Evolutionary conservation across 2,797 vertebrate genomes (phyloP).

Genomic region (Ficedula albicollis): DNA sequence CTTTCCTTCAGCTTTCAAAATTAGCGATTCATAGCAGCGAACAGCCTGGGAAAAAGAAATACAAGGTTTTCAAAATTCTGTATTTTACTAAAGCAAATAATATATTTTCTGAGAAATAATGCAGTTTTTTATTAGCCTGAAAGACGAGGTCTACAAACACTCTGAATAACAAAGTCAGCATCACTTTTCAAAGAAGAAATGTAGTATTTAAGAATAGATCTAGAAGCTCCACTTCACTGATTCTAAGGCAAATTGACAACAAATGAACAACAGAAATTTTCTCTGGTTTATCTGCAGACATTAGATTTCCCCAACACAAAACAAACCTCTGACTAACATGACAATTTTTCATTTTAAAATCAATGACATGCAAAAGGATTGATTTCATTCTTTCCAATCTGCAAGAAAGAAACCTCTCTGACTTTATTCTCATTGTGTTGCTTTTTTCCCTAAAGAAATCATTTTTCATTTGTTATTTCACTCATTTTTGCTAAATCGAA

Average conservation of each 20-base stretch:
- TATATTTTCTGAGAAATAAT: not conserved
- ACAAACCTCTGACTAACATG: not conserved
- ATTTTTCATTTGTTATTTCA: not conserved
- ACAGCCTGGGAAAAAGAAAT: slow-evolving; percentile 85
- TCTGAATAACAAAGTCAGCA: not conserved
- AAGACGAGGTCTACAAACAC: not conserved
- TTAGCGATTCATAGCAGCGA: slow-evolving; percentile 93
- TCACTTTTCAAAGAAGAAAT: not conserved
- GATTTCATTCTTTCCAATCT: not conserved
- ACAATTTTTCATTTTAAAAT: not conserved
- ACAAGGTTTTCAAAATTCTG: slow-evolving; percentile 54
- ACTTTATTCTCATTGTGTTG: not conserved
- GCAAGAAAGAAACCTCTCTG: not conserved
- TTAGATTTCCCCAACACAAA: not conserved
- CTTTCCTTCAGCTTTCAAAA: slow-evolving; percentile 97
- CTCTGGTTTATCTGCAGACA: not conserved
- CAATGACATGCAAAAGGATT: not conserved
- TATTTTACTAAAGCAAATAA: not conserved
- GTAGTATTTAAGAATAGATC: not conserved
- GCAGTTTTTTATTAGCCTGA: not conserved
- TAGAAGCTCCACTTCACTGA: not conserved
- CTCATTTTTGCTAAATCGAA: not conserved
- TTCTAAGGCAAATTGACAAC: not conserved
- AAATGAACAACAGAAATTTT: not conserved
- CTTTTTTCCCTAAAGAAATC: not conserved